Conservation (phyloP, 2,797 vertebrate species). For the Holocentrus rufus region DNA sequence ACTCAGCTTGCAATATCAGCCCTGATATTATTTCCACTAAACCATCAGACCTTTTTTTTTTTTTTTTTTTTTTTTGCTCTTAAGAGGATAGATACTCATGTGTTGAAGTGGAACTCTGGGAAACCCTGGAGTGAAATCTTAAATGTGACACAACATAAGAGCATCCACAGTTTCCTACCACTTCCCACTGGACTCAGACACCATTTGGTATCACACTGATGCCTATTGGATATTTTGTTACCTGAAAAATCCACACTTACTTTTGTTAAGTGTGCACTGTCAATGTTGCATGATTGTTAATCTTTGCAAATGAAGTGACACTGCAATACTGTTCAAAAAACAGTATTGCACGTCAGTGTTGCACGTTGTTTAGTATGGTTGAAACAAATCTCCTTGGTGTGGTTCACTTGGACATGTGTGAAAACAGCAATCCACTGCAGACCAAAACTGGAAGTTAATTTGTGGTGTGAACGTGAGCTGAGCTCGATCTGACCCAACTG, state of each 20-base stretch:
- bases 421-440: no score
- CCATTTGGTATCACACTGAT: conserved; percentile 24
- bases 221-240: conserved; percentile 55
- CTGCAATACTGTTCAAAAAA: background rate
- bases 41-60: conserved; percentile 26
- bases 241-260: conserved; percentile 34
- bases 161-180: background rate
- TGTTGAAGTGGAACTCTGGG: background rate
- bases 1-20: conserved; percentile 28
- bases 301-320: background rate
- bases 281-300: background rate
- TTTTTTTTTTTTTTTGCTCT: conserved; percentile 14
- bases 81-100: conserved; percentile 12
- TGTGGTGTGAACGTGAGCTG: no score
- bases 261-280: background rate
- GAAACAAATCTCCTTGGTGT: no score
- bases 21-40: conserved; percentile 26
- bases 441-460: no score
- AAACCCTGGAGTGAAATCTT: background rate
- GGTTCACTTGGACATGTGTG: no score
- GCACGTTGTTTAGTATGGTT: no score
- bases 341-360: no score
- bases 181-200: conserved; percentile 2
- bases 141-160: background rate
- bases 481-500: no score